Evolutionary conservation across 2,113 vertebrate genomes (phyloP).

Genomic region (Shinisaurus crocodilurus): DNA sequence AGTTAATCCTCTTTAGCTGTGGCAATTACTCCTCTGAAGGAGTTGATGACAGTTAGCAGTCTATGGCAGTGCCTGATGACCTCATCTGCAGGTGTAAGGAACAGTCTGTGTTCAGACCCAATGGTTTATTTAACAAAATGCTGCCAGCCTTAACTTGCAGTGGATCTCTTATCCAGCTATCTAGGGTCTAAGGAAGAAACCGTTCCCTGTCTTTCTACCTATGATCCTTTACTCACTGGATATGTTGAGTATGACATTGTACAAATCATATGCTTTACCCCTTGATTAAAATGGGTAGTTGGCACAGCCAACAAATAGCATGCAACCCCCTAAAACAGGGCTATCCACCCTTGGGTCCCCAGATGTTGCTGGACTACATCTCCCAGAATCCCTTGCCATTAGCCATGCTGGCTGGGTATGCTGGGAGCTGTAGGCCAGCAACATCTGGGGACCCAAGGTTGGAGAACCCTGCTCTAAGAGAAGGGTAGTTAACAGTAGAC

Average conservation of each 20-base stretch:
- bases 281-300: neutral
- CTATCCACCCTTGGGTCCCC: too few relatives aligned
- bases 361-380: too few relatives aligned
- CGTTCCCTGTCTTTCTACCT: neutral
- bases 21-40: neutral
- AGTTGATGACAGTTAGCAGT: neutral
- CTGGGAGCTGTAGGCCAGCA: too few relatives aligned
- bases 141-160: neutral
- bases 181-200: neutral
- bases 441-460: too few relatives aligned
- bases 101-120: neutral
- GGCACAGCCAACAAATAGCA: neutral
- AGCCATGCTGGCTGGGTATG: too few relatives aligned
- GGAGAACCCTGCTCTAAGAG: too few relatives aligned
- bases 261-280: neutral
- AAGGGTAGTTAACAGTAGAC: neutral
- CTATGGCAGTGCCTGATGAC: neutral
- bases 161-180: neutral
- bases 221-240: neutral
- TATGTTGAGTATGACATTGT: too few relatives aligned
- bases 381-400: too few relatives aligned
- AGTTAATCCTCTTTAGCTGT: neutral
- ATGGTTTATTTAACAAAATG: neutral
- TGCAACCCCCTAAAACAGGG: too few relatives aligned
- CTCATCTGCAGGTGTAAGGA: neutral